Evolutionary conservation across 2,888 invertebrate species (phyloP), one percentile per base, ranked within the genome.

Genomic region (Trachelus iudaicus): DNA sequence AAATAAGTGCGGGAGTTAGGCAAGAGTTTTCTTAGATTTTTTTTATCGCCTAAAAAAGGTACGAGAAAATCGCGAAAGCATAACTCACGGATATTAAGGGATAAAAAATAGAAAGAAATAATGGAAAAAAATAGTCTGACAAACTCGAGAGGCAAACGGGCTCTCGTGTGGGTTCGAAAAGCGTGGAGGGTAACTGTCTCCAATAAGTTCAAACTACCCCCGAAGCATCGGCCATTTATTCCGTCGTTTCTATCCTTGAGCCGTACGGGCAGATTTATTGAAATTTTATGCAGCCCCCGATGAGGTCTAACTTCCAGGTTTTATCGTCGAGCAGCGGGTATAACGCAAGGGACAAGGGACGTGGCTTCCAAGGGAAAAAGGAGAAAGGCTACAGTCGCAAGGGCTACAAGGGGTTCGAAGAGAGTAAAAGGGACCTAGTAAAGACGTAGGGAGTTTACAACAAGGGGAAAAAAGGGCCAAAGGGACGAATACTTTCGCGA

Each of bases 261-360:
- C 71, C 77, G 56, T 56, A 23, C 78, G 73, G 69, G 37, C 81
- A 83, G 83, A 87, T 87, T 87, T 87, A 87, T 87, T 87, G 87
- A 87, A 87, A 87, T 87, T 87, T 87, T 87, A 87, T 87, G 85
- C 86, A 83, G 84, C 83, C 81, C 81, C 80, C 84, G 86, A 86
- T 83, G 86, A 87, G 84, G 84, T 85, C 85, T 83, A 80, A 81
- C 85, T 86, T 78, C 78, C 77, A 83, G 85, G 83, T 87, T 87
- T 87, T 87, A 87, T 87, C 83, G 86, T 81, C 80, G 82, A 34
- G 79, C 77, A 78, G 35, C 79, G 76, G 77, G 69, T 71, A 76
- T 56, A 78, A 75, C 69, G 83, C 71, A 31, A 71, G 12, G 71
- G 71, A 56, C 56, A 56, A 31, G 71, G 71, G 31, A 71, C 71